Percentiles rank a stretch among this genome's conserved stretches.
Evolutionary conservation across 2,797 vertebrate genomes (phyloP).

Genomic region (Pyrrhura leucotis): DNA sequence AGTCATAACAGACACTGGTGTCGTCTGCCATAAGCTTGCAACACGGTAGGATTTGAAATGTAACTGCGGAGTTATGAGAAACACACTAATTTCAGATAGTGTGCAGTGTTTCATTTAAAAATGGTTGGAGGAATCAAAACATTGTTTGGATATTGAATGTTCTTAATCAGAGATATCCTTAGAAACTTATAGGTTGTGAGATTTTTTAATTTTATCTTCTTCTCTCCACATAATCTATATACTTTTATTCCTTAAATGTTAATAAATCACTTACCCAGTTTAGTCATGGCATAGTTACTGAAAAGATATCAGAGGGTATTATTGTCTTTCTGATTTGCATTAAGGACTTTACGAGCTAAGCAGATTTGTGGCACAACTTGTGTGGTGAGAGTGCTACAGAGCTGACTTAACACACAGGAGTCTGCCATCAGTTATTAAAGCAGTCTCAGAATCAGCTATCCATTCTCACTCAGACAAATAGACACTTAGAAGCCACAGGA

Average conservation of each 20-base stretch:
- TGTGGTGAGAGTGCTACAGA: neutral
- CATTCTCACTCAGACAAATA: neutral
- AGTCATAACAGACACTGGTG: slow-evolving; percentile 96
- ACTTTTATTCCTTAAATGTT: slow-evolving; percentile 12
- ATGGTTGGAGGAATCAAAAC: neutral
- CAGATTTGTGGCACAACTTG: neutral
- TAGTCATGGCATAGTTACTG: neutral
- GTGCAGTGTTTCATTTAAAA: neutral
- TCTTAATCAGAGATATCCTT: neutral
- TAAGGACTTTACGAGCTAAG: neutral
- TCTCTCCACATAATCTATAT: neutral
- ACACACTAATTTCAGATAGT: neutral
- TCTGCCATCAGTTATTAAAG: neutral
- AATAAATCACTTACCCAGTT: neutral
- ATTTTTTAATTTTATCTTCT: neutral
- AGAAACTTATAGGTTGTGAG: neutral
- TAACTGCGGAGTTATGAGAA: neutral
- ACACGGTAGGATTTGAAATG: slow-evolving; percentile 84
- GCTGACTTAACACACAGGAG: neutral
- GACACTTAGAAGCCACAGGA: neutral
- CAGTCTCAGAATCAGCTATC: neutral
- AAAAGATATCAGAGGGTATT: neutral
- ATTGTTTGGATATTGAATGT: neutral
- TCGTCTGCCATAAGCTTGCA: slow-evolving; percentile 93
- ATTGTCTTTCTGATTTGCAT: neutral